Base-by-base conservation (phyloP, 2,888 invertebrate species). In the Hirtodrosophila histrioides region DNA sequence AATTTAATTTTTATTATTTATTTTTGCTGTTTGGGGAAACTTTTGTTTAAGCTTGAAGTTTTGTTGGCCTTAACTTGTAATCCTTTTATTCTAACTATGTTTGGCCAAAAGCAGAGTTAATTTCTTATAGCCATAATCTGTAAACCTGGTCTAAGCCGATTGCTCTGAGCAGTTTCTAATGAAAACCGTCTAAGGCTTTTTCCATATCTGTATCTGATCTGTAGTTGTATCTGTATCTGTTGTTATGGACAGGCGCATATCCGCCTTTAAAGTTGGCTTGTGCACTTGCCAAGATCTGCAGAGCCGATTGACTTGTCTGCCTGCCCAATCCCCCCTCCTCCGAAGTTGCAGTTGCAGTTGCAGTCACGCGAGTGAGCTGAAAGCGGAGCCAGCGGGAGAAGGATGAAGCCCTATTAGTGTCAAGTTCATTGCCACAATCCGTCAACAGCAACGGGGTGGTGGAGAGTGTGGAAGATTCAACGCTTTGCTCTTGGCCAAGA, bases 381-480 rank as follows among this genome's bases (percentile, higher is more conserved):
- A 44, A 37, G 36, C 33, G 17, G 3, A 10, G 6, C 9, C 5
- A 36, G 51, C 8, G 29, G 43, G 31, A 31, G 31, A 8, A 58
- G 58, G 48, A 67, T 73, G 88, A 90, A 90, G 71, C 89, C 90
- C 73, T 90, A 90, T 89, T 88, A 90, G 86, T 89, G 90, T 88
- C 89, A 90, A 89, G 90, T 90, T 89, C 89, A 89, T 88, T 90
- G 89, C 81, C 89, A 87, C 86, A 85, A 84, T 74, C 74, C 74
- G 68, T 84, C 81, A 81, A 70, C 53, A 49, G 12, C 24, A 5
- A 12, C 12, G 9, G 24, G 40, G 27, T n/a, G 40, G 27, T n/a
- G 23, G 23, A 39, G 33, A 27, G 10, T 4, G n/a, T 12, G 12
- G 29, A 40, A n/a, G 6, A 24, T 39, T n/a, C 43, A 36, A 43